phyloP scores from a whole-genome alignment of 2,797 vertebrate genomes.

The Cottoperca gobio region DNA sequence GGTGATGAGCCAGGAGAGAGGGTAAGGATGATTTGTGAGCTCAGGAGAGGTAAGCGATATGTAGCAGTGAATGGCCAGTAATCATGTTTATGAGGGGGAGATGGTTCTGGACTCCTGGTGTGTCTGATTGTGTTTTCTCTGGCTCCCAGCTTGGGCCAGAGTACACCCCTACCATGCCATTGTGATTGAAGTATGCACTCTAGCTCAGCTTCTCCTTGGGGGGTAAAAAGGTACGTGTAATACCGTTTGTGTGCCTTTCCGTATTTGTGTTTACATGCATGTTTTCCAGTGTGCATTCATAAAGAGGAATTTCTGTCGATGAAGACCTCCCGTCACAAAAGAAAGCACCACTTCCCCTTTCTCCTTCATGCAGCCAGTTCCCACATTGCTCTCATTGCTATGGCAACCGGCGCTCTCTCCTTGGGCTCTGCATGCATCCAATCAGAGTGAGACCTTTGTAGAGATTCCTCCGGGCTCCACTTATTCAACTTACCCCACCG shows the following conservation, averaged over 20 bases:
- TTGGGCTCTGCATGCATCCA: constrained; percentile 85
- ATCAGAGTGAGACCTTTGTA: constrained; percentile 88
- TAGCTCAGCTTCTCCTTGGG: constrained; percentile 55
- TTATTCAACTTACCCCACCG: constrained; percentile 86
- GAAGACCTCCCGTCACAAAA: constrained; percentile 78
- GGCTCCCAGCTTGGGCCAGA: constrained; percentile 71
- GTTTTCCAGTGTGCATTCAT: constrained; percentile 56
- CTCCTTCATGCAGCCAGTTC: constrained; percentile 78
- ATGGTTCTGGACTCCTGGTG: constrained; percentile 68
- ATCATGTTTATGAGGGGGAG: constrained; percentile 73
- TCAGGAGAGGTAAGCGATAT: constrained; percentile 66
- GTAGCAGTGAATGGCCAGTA: constrained; percentile 64
- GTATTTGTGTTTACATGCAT: constrained; percentile 46
- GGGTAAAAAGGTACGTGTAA: constrained; percentile 65
- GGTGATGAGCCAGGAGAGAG: constrained; percentile 37
- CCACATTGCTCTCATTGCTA: constrained; percentile 86
- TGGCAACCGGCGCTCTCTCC: constrained; percentile 85
- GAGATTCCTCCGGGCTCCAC: constrained; percentile 87
- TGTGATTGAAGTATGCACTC: constrained; percentile 74
- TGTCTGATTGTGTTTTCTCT: constrained; percentile 75
- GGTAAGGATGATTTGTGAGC: constrained; percentile 66
- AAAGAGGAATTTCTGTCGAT: constrained; percentile 68
- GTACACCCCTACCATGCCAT: constrained; percentile 71
- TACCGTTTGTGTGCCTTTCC: constrained; percentile 42
- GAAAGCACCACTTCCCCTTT: constrained; percentile 79